These are phyloP conservation scores for Brevipalpus yothersi DNA, from an alignment of 1,140 invertebrate species.

Conservation along the genomic window DNA sequence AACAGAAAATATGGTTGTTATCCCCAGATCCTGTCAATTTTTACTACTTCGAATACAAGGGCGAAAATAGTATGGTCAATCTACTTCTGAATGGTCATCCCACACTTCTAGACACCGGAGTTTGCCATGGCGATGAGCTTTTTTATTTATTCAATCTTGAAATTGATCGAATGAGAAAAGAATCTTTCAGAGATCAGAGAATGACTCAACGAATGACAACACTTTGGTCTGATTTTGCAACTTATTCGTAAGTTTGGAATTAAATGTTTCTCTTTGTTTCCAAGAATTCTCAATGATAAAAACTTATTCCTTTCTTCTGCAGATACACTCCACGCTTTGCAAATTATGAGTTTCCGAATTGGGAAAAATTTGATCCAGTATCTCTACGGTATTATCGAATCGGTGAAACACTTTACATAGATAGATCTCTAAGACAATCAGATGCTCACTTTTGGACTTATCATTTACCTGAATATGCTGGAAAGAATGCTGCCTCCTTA, in stretches of 20 bases:
- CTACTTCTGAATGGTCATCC: conserved; percentile 14
- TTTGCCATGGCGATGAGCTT: conserved; percentile 20
- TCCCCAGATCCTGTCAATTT: conserved; percentile 12
- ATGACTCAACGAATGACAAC: conserved; percentile 8
- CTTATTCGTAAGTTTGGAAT: not conserved
- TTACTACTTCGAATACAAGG: conserved; percentile 19
- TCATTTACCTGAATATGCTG: conserved; percentile 1
- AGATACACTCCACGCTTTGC: conserved; percentile 10
- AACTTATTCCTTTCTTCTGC: not conserved
- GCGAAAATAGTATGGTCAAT: conserved; percentile 17
- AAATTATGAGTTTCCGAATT: conserved; percentile 12
- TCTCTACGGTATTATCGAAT: conserved; percentile 10
- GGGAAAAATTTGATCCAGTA: conserved; percentile 8
- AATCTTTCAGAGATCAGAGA: conserved; percentile 8
- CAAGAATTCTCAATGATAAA: not conserved
- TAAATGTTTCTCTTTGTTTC: no score
- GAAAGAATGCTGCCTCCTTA: conserved; percentile 1
- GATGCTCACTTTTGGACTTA: conserved; percentile 11
- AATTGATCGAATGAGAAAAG: conserved; percentile 3
- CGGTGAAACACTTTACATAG: conserved; percentile 2
- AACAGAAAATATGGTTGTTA: not conserved
- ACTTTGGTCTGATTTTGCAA: conserved; percentile 15
- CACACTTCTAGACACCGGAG: conserved; percentile 13
- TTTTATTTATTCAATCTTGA: conserved; percentile 18
- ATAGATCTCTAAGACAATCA: conserved; percentile 3